Evolutionary conservation across 2,888 invertebrate genomes (phyloP).

Genomic region (Ophioninae sp.): DNA sequence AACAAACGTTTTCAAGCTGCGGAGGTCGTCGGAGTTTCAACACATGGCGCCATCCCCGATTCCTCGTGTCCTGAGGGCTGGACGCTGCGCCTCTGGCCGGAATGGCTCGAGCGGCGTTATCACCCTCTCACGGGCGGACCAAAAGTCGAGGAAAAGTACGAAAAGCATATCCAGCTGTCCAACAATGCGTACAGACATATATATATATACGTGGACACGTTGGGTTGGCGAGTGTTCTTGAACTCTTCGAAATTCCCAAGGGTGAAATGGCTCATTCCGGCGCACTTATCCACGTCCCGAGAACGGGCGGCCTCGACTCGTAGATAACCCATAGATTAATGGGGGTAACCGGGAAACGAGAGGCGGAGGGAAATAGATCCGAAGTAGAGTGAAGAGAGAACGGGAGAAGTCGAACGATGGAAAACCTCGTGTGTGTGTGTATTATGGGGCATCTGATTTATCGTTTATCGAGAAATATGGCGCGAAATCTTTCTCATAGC

Average conservation of each 20-base stretch:
- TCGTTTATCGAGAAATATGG: constrained; percentile 81
- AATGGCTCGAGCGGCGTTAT: constrained; percentile 45
- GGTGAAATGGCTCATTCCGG: constrained; percentile 81
- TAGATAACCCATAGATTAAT: constrained; percentile 81
- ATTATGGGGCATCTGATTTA: constrained; percentile 77
- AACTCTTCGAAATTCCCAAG: constrained; percentile 78
- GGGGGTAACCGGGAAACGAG: constrained; percentile 67
- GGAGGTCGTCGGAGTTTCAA: not conserved
- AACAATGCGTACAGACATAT: not conserved
- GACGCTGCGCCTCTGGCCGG: constrained; percentile 33
- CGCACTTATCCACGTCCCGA: constrained; percentile 78
- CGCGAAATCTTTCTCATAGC: constrained; percentile 70
- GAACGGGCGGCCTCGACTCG: constrained; percentile 70
- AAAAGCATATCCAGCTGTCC: constrained; percentile 38
- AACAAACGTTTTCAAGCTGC: not conserved
- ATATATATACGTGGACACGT: not conserved
- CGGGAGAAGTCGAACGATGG: constrained; percentile 63
- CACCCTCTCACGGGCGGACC: constrained; percentile 48
- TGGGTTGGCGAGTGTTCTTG: constrained; percentile 56
- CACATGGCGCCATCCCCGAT: constrained; percentile 35
- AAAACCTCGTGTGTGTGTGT: constrained; percentile 59
- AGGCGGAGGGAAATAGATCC: constrained; percentile 62
- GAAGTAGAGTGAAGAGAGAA: constrained; percentile 35
- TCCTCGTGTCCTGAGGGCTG: constrained; percentile 6
- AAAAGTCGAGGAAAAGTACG: constrained; percentile 53